A percentile compares a stretch with the other conserved stretches of the same genome.
Conservation (phyloP, 2,888 invertebrate species). For the Yponomeuta cagnagella region DNA sequence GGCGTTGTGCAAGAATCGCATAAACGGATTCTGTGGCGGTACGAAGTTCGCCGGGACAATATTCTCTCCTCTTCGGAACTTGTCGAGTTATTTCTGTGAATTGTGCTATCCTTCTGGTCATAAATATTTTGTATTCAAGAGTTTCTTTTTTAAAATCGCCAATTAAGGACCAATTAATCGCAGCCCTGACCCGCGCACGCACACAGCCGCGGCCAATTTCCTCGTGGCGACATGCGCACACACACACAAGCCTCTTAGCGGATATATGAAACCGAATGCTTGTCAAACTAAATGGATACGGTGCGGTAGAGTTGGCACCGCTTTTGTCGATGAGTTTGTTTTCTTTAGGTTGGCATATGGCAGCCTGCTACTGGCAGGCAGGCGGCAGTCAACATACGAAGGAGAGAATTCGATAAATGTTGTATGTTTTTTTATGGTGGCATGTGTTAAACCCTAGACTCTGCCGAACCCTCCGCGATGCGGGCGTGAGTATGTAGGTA, state of each 20-base stretch:
- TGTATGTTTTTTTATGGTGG: no score
- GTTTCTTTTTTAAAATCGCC: constrained; percentile 9
- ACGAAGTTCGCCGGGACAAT: no score
- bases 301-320: constrained; percentile 39
- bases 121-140: background rate
- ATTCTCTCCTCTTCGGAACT: no score
- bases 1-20: no score
- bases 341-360: no score
- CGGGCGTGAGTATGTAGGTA: no score
- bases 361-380: background rate
- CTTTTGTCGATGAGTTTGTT: background rate
- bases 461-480: no score
- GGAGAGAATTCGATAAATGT: no score
- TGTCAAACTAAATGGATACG: constrained; percentile 75
- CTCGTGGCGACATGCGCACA: constrained; percentile 26
- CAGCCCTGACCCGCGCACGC: constrained; percentile 23
- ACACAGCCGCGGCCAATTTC: constrained; percentile 8
- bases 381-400: background rate
- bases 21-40: no score
- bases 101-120: background rate
- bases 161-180: constrained; percentile 13
- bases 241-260: constrained; percentile 24
- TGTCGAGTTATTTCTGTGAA: no score
- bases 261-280: constrained; percentile 72
- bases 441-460: no score